Conservation (phyloP, 2,113 vertebrate genomes). For the Calonectris borealis region DNA sequence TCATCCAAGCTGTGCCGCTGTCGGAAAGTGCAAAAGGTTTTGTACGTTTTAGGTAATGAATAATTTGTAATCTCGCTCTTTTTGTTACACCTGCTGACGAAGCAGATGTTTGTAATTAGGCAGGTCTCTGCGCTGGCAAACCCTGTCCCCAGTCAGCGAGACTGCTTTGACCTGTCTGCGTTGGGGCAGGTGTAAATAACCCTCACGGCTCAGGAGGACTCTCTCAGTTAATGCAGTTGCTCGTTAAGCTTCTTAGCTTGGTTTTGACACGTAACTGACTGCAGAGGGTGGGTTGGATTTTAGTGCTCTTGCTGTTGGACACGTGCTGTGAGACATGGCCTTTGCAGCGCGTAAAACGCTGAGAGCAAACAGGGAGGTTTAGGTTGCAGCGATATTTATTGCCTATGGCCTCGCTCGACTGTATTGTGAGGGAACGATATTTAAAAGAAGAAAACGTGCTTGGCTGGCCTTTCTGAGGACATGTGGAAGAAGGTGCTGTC, state of each 20-base stretch:
- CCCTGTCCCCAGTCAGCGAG: not conserved
- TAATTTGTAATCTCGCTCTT: not conserved
- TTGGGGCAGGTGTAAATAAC: not conserved
- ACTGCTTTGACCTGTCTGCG: not conserved
- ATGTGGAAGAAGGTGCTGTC: not conserved
- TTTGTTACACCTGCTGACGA: not conserved
- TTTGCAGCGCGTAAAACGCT: not conserved
- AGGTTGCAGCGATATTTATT: not conserved
- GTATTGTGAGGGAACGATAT: not conserved
- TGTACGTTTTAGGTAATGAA: not conserved
- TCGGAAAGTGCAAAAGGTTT: not conserved
- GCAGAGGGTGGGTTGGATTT: not conserved
- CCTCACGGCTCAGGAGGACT: not conserved
- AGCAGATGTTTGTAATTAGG: not conserved
- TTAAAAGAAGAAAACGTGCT: not conserved
- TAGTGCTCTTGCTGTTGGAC: not conserved
- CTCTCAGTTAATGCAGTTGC: not conserved
- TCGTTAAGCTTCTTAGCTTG: not conserved
- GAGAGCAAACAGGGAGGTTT: not conserved
- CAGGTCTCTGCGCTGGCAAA: not conserved
- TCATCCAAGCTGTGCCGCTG: not conserved
- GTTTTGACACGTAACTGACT: not conserved
- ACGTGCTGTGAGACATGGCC: not conserved
- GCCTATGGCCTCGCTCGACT: accelerated
- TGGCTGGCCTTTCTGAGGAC: not conserved